These are phyloP conservation scores for Goniozus legneri DNA, from an alignment of 1,140 invertebrate species.

Conservation along the genomic window DNA sequence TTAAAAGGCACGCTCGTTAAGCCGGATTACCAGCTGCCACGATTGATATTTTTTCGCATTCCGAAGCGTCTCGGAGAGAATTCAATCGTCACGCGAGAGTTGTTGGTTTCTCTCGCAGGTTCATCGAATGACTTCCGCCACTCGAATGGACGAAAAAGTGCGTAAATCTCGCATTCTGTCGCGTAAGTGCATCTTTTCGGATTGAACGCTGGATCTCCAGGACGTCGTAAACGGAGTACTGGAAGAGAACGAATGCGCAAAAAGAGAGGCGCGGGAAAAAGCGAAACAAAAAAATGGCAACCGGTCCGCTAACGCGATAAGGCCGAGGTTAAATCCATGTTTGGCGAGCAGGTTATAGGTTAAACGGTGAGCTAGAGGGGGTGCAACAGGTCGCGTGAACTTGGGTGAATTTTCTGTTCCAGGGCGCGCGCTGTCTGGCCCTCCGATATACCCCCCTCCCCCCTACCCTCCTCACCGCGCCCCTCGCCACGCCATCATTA, in stretches of 20 bases:
- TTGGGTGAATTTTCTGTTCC: slow-evolving; percentile 55
- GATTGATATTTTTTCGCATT: slow-evolving; percentile 51
- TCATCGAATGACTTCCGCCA: no score
- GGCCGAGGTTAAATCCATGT: slow-evolving; percentile 55
- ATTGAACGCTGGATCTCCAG: no score
- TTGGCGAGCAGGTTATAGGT: slow-evolving; percentile 56
- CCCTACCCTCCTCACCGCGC: slow-evolving; percentile 18
- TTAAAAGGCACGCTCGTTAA: slow-evolving; percentile 46
- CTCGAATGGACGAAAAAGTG: no score
- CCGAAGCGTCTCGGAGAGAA: no score
- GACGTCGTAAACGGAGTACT: no score
- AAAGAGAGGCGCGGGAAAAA: slow-evolving; percentile 15
- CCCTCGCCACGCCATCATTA: slow-evolving; percentile 52
- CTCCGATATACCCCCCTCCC: slow-evolving; percentile 29
- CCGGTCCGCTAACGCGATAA: slow-evolving; percentile 51
- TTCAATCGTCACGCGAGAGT: no score
- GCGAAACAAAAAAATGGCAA: slow-evolving; percentile 23
- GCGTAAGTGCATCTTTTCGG: no score
- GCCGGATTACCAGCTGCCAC: slow-evolving; percentile 43
- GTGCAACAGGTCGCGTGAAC: slow-evolving; percentile 56
- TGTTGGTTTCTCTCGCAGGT: no score
- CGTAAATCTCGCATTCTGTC: no score
- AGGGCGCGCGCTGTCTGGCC: slow-evolving; percentile 43
- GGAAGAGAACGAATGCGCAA: no score
- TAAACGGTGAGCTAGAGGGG: slow-evolving; percentile 53